Evolutionary conservation across 1,140 invertebrate species (phyloP).

Genomic region (Conus betulinus): DNA sequence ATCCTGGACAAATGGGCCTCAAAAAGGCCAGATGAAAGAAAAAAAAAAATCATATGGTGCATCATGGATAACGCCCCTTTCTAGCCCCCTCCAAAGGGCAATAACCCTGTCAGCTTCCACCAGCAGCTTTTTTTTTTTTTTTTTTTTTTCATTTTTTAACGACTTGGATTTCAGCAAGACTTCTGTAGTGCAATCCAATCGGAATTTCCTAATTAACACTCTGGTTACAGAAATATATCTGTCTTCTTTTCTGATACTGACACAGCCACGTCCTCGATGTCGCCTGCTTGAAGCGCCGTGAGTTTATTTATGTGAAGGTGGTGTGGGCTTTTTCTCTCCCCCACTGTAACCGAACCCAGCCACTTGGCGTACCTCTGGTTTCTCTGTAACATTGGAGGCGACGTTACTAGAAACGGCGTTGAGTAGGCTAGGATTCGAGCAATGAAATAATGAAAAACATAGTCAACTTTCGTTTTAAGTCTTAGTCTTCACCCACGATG

Average conservation of each 20-base stretch:
- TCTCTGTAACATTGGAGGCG: too few relatives aligned
- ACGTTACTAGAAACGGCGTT: too few relatives aligned
- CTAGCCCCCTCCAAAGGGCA: not conserved
- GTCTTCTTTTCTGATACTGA: not conserved
- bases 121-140: not conserved
- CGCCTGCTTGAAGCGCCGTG: not conserved
- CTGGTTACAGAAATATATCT: constrained; percentile 15
- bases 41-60: too few relatives aligned
- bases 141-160: not conserved
- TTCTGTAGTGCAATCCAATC: not conserved
- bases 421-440: too few relatives aligned
- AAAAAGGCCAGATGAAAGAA: too few relatives aligned
- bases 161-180: not conserved
- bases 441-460: too few relatives aligned
- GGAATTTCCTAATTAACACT: constrained; percentile 25
- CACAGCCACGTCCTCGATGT: not conserved
- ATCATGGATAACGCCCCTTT: not conserved
- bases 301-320: not conserved
- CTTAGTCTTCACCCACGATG: too few relatives aligned
- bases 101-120: not conserved
- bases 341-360: too few relatives aligned
- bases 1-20: too few relatives aligned
- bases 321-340: too few relatives aligned
- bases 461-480: too few relatives aligned
- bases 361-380: too few relatives aligned